A percentile compares a stretch with the other conserved stretches of the same genome.
These are phyloP conservation scores for Arnoldichthys spilopterus DNA, from an alignment of 2,797 vertebrate genomes.

Conservation along the genomic window DNA sequence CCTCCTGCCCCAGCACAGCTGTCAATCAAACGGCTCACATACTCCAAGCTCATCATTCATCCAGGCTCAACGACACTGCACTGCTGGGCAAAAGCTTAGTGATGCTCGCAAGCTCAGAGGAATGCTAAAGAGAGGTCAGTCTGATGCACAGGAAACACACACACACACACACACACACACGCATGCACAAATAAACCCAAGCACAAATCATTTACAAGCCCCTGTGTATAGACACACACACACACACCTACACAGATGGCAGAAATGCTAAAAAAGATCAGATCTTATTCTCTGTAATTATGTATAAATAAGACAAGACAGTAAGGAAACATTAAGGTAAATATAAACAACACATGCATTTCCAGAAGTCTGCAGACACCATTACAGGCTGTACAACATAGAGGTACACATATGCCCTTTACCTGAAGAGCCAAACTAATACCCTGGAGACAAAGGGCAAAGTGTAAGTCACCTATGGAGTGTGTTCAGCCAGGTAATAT, in stretches of 20 bases:
- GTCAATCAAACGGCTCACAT: slow-evolving; percentile 46
- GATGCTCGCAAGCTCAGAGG: slow-evolving; percentile 18
- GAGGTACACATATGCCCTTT: neutral
- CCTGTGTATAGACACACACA: neutral
- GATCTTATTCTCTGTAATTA: too few species aligned
- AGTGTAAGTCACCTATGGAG: slow-evolving; percentile 10
- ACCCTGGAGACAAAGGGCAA: slow-evolving; percentile 22
- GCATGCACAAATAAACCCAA: neutral
- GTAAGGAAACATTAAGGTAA: too few species aligned
- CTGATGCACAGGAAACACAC: neutral
- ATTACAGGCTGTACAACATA: neutral
- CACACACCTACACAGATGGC: neutral
- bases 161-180: slow-evolving; percentile 10
- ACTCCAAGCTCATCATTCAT: slow-evolving; percentile 46
- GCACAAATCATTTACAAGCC: neutral
- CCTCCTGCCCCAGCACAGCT: slow-evolving; percentile 30
- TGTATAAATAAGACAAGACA: neutral
- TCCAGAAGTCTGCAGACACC: neutral
- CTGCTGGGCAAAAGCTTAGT: slow-evolving; percentile 5
- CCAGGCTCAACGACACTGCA: slow-evolving; percentile 4
- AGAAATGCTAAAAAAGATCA: neutral
- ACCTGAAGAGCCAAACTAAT: neutral
- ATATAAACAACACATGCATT: too few species aligned
- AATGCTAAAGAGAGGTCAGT: slow-evolving; percentile 38
- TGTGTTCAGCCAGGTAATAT: slow-evolving; percentile 13